Evolutionary conservation across 2,888 invertebrate species (phyloP).

Genomic region (Dinocampus coccinellae): DNA sequence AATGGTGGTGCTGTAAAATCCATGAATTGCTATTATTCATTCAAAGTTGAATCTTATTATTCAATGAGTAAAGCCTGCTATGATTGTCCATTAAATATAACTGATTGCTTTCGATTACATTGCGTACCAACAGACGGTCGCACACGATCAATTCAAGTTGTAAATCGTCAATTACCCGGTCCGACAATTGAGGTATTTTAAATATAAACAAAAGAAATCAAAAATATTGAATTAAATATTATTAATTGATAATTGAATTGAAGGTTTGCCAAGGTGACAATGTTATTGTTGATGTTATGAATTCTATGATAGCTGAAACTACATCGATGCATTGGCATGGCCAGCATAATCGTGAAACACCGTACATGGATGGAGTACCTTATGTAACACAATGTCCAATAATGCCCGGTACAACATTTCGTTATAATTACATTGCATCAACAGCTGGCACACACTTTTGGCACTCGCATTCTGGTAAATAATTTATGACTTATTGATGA

Average conservation of each 20-base stretch:
- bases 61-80: conserved; percentile 91
- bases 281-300: conserved; percentile 85
- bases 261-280: conserved; percentile 90
- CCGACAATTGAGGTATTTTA: conserved; percentile 82
- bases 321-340: conserved; percentile 96
- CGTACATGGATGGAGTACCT: conserved; percentile 92
- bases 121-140: conserved; percentile 89
- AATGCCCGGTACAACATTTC: conserved; percentile 79
- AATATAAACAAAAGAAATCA: background rate
- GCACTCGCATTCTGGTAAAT: conserved; percentile 79
- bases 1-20: conserved; percentile 69
- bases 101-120: conserved; percentile 83
- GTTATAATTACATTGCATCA: conserved; percentile 81
- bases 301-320: conserved; percentile 82
- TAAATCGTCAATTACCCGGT: conserved; percentile 91
- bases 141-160: conserved; percentile 79
- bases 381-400: conserved; percentile 89
- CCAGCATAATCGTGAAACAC: conserved; percentile 81
- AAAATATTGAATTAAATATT: background rate
- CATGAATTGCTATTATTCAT: conserved; percentile 80
- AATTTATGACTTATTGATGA: background rate
- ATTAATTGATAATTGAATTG: background rate
- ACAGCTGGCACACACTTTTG: conserved; percentile 89
- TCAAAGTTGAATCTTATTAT: conserved; percentile 85
- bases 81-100: conserved; percentile 80